Evolutionary conservation across 2,888 invertebrate genomes (phyloP).

Genomic region (Rotaria magnacalcarata): DNA sequence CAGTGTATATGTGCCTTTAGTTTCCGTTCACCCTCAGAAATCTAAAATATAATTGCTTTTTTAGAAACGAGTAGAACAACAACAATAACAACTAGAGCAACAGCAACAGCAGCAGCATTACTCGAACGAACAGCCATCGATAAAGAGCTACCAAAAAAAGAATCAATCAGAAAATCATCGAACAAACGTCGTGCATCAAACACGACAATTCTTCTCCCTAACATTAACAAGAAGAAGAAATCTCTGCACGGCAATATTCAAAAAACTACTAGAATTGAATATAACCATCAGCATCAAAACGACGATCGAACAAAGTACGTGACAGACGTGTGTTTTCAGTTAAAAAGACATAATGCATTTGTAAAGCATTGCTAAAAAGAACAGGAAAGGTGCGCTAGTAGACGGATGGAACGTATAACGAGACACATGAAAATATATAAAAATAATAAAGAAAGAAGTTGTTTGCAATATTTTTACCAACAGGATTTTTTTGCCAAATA

Average conservation of each 20-base stretch:
- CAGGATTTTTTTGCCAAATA: neutral
- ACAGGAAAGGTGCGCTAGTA: neutral
- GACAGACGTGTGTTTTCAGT: slow-evolving; percentile 12
- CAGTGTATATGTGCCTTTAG: neutral
- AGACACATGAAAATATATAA: neutral
- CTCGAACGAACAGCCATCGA: neutral
- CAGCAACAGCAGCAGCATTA: neutral
- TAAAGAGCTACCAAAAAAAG: neutral
- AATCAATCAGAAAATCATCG: slow-evolving; percentile 4
- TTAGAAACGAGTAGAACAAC: neutral
- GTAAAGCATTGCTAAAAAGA: neutral
- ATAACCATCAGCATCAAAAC: neutral
- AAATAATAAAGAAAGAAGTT: neutral
- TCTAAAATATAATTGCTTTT: slow-evolving; percentile 5
- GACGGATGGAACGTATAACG: neutral
- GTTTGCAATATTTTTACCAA: neutral
- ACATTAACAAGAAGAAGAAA: neutral
- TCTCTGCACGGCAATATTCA: neutral
- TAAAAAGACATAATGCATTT: slow-evolving; percentile 3
- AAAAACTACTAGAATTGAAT: neutral
- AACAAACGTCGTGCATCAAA: neutral
- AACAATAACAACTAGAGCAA: neutral
- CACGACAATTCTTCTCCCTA: neutral
- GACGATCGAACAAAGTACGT: slow-evolving; percentile 1
- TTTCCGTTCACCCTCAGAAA: neutral